Percentiles rank a stretch among this genome's conserved stretches.
Evolutionary conservation across 2,888 invertebrate genomes (phyloP).

Genomic region (Clivina fossor): DNA sequence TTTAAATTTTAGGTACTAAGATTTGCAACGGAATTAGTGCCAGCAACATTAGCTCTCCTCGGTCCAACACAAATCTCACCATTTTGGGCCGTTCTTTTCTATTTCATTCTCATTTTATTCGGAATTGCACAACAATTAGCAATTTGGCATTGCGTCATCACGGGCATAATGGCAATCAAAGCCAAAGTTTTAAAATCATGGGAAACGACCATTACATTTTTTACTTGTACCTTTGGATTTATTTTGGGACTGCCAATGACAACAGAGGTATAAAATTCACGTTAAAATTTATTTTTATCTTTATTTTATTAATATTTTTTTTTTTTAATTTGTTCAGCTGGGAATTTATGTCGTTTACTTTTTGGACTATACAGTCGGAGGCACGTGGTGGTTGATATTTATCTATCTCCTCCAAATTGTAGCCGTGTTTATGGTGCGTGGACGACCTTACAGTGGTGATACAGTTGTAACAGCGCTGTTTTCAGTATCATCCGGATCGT

Average conservation of each 20-base stretch:
- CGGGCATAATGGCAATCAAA: conserved; percentile 79
- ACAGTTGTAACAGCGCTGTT: conserved; percentile 65
- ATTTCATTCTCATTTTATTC: conserved; percentile 80
- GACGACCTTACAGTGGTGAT: conserved; percentile 83
- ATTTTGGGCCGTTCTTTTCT: conserved; percentile 86
- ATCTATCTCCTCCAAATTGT: conserved; percentile 74
- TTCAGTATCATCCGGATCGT: conserved; percentile 54
- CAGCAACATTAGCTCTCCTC: conserved; percentile 77
- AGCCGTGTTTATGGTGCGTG: conserved; percentile 84
- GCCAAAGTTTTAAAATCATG: conserved; percentile 70
- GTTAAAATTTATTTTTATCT: conserved; percentile 12
- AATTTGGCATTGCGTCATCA: conserved; percentile 89
- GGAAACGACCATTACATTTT: conserved; percentile 82
- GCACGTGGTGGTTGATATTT: conserved; percentile 84
- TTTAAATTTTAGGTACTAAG: conserved; percentile 61
- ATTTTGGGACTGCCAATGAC: conserved; percentile 82
- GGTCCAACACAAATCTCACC: conserved; percentile 77
- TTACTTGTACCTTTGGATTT: conserved; percentile 80
- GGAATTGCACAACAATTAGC: conserved; percentile 87
- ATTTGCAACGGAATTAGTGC: conserved; percentile 86
- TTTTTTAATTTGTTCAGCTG: conserved; percentile 60
- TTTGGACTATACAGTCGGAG: conserved; percentile 80
- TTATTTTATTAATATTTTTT: conserved; percentile 26
- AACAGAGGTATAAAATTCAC: conserved; percentile 66
- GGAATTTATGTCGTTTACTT: conserved; percentile 83